Conservation (phyloP, 2,888 invertebrate species). For the Fragum sueziense region DNA sequence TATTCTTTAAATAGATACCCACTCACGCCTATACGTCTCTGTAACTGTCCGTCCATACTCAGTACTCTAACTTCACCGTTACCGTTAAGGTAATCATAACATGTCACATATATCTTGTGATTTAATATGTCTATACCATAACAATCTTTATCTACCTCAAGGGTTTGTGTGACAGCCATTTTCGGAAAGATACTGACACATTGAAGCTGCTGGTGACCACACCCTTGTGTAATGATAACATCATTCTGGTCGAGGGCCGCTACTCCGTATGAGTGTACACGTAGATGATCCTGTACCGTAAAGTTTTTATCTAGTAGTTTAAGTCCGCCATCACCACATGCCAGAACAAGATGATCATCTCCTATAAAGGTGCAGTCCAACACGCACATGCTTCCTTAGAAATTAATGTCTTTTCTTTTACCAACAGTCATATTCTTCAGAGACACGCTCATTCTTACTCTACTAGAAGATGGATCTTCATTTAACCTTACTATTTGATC, state of each 20-base stretch:
- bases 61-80: not conserved
- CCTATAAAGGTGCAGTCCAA: not conserved
- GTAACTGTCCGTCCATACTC: not conserved
- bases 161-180: not conserved
- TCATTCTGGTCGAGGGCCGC: not conserved
- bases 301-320: not conserved
- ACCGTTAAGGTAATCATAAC: not conserved
- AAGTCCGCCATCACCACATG: not conserved
- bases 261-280: not conserved
- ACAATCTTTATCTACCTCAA: not conserved
- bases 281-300: not conserved
- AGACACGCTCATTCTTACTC: no score
- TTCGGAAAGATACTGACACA: not conserved
- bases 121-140: not conserved
- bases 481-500: no score
- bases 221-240: not conserved
- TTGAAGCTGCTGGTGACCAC: not conserved
- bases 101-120: not conserved
- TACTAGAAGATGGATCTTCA: no score
- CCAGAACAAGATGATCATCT: not conserved
- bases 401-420: not conserved
- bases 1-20: not conserved
- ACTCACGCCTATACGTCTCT: not conserved
- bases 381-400: not conserved
- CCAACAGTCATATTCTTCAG: not conserved